Percentiles rank a stretch among this genome's conserved stretches.
Conservation (phyloP, 2,113 vertebrate genomes). For the Panurus biarmicus region DNA sequence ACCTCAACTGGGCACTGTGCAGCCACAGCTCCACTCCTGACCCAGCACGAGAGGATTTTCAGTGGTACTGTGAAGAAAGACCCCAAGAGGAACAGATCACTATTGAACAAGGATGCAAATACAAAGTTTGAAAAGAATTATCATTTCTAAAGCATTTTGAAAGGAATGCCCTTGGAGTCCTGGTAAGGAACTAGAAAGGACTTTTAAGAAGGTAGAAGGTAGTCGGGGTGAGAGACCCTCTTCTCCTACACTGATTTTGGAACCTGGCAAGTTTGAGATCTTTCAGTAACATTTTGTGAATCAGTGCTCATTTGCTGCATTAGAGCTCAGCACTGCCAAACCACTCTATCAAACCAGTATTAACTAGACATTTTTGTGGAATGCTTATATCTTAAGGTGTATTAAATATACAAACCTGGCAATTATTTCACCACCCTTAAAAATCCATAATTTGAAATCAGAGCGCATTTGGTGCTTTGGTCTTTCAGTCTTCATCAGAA, state of each 20-base stretch:
- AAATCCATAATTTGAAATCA: slow-evolving; percentile 26
- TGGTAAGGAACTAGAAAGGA: slow-evolving; percentile 37
- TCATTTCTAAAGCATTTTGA: not conserved
- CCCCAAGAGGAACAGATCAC: not conserved
- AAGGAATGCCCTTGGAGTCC: slow-evolving; percentile 24
- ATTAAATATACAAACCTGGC: slow-evolving; percentile 64
- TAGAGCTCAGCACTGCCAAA: slow-evolving; percentile 11
- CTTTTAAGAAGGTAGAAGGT: not conserved
- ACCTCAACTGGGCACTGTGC: accelerated
- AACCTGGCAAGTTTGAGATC: slow-evolving; percentile 63
- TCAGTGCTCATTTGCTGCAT: slow-evolving; percentile 67
- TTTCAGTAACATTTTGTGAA: slow-evolving; percentile 56
- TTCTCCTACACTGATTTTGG: slow-evolving; percentile 49
- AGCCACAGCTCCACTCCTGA: accelerated
- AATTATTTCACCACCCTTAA: slow-evolving; percentile 35
- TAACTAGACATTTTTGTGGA: slow-evolving; percentile 46
- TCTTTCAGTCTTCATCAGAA: not conserved
- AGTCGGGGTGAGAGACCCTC: not conserved
- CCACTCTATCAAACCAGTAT: slow-evolving; percentile 60
- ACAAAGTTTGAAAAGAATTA: not conserved
- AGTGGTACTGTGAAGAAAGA: not conserved
- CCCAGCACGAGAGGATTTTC: not conserved
- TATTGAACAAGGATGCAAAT: not conserved
- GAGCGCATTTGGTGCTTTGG: too few species aligned
- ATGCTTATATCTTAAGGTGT: slow-evolving; percentile 53